phyloP scores from a whole-genome alignment of 2,888 invertebrate species.

The Conus canariensis region DNA sequence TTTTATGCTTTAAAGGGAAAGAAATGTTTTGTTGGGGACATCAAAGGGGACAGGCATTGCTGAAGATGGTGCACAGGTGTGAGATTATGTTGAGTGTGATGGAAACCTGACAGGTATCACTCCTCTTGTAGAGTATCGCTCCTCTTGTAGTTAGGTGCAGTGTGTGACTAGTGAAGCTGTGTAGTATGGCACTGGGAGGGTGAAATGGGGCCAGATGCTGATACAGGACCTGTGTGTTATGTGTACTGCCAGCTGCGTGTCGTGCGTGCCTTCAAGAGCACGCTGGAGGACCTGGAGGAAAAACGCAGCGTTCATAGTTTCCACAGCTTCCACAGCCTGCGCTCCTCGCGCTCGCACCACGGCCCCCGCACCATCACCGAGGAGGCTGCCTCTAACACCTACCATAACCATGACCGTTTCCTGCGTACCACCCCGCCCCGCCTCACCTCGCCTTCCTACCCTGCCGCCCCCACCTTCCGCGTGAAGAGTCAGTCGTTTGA shows the following conservation, averaged over 20 bases:
- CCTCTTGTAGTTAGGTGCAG: background rate
- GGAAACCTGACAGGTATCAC: too few relatives aligned
- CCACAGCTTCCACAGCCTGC: constrained; percentile 76
- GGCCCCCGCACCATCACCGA: constrained; percentile 80
- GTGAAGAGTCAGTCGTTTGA: constrained; percentile 76
- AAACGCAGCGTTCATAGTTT: constrained; percentile 90
- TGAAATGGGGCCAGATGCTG: background rate
- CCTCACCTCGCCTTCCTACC: constrained; percentile 46
- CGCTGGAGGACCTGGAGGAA: constrained; percentile 99
- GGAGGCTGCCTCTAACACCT: constrained; percentile 51
- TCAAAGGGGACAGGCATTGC: too few relatives aligned
- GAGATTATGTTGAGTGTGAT: too few relatives aligned
- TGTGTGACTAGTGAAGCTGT: background rate
- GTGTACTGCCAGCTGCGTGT: constrained; percentile 77
- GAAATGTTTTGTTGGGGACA: too few relatives aligned
- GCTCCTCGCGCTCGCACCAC: constrained; percentile 83
- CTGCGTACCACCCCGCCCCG: constrained; percentile 65
- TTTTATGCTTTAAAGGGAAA: too few relatives aligned
- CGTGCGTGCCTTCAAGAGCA: constrained; percentile 84
- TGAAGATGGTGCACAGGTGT: too few relatives aligned
- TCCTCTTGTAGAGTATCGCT: too few relatives aligned
- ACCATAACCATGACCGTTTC: constrained; percentile 59
- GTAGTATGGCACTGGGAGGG: background rate
- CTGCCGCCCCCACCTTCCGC: constrained; percentile 63
- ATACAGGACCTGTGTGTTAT: constrained; percentile 1